Evolutionary conservation across 2,113 vertebrate species (phyloP).

Genomic region (Triplophysa rosa): DNA sequence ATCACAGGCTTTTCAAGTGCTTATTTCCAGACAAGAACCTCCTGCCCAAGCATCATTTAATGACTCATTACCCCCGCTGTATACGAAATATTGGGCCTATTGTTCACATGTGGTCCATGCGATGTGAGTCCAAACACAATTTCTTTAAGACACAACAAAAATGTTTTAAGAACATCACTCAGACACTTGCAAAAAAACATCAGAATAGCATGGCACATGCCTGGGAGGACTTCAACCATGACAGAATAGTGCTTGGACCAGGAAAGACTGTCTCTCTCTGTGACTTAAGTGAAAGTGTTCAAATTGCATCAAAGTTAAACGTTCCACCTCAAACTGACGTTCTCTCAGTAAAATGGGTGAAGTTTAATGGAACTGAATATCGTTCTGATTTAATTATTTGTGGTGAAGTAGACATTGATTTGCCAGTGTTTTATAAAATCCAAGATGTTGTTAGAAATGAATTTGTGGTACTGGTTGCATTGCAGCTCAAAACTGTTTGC

Average conservation of each 20-base stretch:
- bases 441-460: slow-evolving; percentile 19
- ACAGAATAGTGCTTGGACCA: slow-evolving; percentile 20
- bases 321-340: slow-evolving; percentile 2
- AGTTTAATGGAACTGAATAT: slow-evolving; percentile 28
- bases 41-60: too few relatives aligned
- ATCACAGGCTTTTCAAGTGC: too few relatives aligned
- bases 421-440: slow-evolving; percentile 38
- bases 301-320: slow-evolving; percentile 19
- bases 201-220: too few relatives aligned
- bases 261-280: not conserved
- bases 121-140: too few relatives aligned
- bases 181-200: too few relatives aligned
- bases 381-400: slow-evolving; percentile 13
- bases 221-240: slow-evolving; percentile 10
- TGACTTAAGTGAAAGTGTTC: not conserved
- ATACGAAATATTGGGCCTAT: too few relatives aligned
- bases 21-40: too few relatives aligned
- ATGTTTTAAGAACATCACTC: too few relatives aligned
- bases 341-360: slow-evolving; percentile 25
- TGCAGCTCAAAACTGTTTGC: slow-evolving; percentile 6
- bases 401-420: slow-evolving; percentile 17
- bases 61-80: too few relatives aligned
- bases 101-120: too few relatives aligned
- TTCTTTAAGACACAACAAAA: too few relatives aligned
- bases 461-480: slow-evolving; percentile 10